Evolutionary conservation across 1,140 invertebrate genomes (phyloP).

Genomic region (Bombus terrestris): DNA sequence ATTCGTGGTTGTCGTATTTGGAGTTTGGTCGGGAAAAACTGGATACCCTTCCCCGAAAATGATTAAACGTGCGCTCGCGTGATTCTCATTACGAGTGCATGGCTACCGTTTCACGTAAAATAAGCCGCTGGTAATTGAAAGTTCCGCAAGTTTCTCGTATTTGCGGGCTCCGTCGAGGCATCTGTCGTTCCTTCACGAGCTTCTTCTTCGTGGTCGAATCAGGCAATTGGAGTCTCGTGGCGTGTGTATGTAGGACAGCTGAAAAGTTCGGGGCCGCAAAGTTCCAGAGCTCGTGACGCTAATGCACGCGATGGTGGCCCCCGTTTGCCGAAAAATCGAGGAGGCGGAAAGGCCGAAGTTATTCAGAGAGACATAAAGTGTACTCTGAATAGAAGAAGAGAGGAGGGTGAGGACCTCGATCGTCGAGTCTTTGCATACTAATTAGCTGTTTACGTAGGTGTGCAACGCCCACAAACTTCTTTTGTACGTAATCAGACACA

Average conservation of each 20-base stretch:
- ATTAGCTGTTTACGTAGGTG: constrained; percentile 38
- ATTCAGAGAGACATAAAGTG: constrained; percentile 16
- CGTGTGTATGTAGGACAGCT: constrained; percentile 58
- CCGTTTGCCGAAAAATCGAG: constrained; percentile 39
- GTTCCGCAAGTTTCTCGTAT: constrained; percentile 50
- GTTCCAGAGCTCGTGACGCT: constrained; percentile 52
- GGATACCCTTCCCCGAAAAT: neutral
- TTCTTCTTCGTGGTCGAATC: neutral
- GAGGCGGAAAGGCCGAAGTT: constrained; percentile 52
- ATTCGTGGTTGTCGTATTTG: neutral
- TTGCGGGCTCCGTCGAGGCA: constrained; percentile 33
- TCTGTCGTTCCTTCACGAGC: constrained; percentile 52
- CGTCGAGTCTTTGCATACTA: constrained; percentile 21
- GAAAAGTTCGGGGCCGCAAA: constrained; percentile 56
- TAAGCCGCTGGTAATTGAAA: constrained; percentile 46
- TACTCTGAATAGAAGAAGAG: neutral
- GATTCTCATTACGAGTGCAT: constrained; percentile 11
- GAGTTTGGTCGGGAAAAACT: neutral
- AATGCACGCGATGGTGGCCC: constrained; percentile 40
- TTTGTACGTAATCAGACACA: neutral
- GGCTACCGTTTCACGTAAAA: constrained; percentile 23
- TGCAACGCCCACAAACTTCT: constrained; percentile 3
- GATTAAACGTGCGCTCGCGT: constrained; percentile 41
- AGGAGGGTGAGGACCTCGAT: neutral
- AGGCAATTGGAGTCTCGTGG: constrained; percentile 1